These are phyloP conservation scores for Salvelinus namaycush DNA, from an alignment of 2,113 vertebrate species.

Conservation along the genomic window DNA sequence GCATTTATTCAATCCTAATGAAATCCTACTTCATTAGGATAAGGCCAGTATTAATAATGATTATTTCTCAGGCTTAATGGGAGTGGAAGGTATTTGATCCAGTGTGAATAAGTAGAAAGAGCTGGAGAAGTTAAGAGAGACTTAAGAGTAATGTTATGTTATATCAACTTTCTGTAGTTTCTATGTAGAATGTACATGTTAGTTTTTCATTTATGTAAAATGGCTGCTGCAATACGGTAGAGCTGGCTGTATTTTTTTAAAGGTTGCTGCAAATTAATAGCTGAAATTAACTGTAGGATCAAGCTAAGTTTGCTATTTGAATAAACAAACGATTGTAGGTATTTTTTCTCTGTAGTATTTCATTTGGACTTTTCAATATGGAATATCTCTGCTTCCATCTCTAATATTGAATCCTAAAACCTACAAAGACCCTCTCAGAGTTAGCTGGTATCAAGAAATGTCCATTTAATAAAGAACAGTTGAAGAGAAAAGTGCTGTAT, in stretches of 20 bases:
- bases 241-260: constrained; percentile 32
- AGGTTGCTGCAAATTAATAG: constrained; percentile 25
- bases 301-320: constrained; percentile 28
- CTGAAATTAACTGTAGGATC: constrained; percentile 25
- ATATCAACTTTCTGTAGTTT: not conserved
- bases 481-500: constrained; percentile 13
- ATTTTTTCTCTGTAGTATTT: not conserved
- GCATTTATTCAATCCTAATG: constrained; percentile 19
- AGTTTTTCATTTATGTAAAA: not conserved
- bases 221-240: constrained; percentile 26
- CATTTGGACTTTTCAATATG: constrained; percentile 18
- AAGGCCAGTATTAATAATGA: constrained; percentile 11
- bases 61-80: not conserved
- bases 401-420: not conserved
- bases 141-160: not conserved
- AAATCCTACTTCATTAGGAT: constrained; percentile 24
- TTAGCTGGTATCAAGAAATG: constrained; percentile 37
- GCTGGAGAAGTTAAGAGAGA: not conserved
- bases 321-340: constrained; percentile 10
- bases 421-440: not conserved
- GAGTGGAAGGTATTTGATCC: not conserved
- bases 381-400: not conserved
- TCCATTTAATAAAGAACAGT: constrained; percentile 10
- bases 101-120: not conserved
- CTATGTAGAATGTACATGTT: constrained; percentile 19